A percentile compares a stretch with the other conserved stretches of the same genome.
These are phyloP conservation scores for Taeniopygia guttata DNA, from an alignment of 2,797 vertebrate genomes.

Conservation along the genomic window DNA sequence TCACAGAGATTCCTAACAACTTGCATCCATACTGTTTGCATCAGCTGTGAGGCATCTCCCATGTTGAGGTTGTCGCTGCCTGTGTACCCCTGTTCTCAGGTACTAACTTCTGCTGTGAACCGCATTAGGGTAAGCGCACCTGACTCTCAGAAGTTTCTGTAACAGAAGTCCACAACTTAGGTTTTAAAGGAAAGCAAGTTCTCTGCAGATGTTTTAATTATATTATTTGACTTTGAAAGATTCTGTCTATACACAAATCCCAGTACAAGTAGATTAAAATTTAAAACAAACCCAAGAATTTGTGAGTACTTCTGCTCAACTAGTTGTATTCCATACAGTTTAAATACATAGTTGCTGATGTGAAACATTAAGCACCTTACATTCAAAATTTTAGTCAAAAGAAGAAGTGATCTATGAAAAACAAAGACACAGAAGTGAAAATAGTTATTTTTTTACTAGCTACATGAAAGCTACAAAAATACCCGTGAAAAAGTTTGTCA, in stretches of 20 bases:
- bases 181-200: background rate
- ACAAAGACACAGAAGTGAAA: background rate
- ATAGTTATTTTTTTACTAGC: background rate
- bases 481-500: background rate
- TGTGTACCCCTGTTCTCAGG: background rate
- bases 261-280: background rate
- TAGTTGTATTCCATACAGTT: background rate
- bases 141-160: background rate
- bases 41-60: background rate
- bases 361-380: background rate
- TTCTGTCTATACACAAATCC: background rate
- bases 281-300: background rate
- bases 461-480: background rate
- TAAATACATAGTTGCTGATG: background rate
- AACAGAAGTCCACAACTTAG: background rate
- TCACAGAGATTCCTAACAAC: background rate
- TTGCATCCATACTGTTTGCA: background rate
- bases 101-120: background rate
- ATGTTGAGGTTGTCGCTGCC: background rate
- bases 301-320: background rate
- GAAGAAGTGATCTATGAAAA: background rate
- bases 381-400: background rate
- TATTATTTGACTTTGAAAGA: background rate
- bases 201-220: background rate
- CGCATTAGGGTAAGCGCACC: background rate